Evolutionary conservation across 2,797 vertebrate genomes (phyloP), one percentile per base, ranked within the genome.

Genomic region (Parambassis ranga): DNA sequence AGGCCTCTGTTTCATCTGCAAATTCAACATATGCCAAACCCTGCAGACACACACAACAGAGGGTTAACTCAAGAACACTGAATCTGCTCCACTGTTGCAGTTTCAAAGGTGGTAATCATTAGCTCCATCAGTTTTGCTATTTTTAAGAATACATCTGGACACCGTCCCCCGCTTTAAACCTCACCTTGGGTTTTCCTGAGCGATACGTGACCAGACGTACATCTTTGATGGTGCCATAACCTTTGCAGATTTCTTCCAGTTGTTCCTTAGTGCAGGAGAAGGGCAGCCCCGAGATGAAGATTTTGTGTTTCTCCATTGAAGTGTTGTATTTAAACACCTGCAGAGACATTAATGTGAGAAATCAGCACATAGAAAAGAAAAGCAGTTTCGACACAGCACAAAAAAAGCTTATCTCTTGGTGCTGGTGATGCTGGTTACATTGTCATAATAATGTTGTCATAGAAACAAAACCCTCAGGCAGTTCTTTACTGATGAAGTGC

Each of bases 21-120:
- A 93, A 99, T 50, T 99, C 98, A 30, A 98, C 96, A 0, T 99
- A 99, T 2, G 98, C 98, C 88, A 99, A 84, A 61, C 98, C 97
- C 98, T 99, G 87, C 44, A 68, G 37, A 71, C 57, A 59, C 36
- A 47, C 7, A 24, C 1, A 6, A 19, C 15, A 43, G 0, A 8
- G 13, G 8, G 61, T 56, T 50, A 42, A 15, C 10, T 23, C 18
- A 16, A n/a, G 2, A n/a, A 24, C 27, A n/a, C 4, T 36, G n/a
- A 1, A 13, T 24, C 7, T 19, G 2, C 0, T 8, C 10, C n/a
- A 0, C 46, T 42, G 39, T 18, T 30, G 49, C 2, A 15, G 1
- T 20, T 36, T 69, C 41, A 30, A 15, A 60, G 30, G 39, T 14
- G 33, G 10, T 3, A 1, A 53, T 24, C 23, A 18, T 51, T 6